These are phyloP conservation scores for Cavia porcellus DNA, from an alignment of 2,113 vertebrate species.

Conservation along the genomic window DNA sequence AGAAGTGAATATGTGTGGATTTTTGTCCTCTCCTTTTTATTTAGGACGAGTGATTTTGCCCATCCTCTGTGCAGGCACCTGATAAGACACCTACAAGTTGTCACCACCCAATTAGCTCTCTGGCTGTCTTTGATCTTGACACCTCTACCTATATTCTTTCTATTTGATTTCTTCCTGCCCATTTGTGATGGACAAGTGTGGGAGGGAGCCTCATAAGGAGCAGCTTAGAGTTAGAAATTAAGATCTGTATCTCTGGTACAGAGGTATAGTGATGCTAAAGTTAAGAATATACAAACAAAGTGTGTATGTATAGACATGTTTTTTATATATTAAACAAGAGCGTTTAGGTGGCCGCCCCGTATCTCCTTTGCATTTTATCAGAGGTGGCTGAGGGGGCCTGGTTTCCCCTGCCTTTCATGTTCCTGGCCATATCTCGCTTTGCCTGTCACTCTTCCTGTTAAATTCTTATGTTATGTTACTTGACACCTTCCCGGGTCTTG, in stretches of 20 bases:
- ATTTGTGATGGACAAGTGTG: not conserved
- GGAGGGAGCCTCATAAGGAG: not conserved
- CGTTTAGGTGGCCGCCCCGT: not conserved
- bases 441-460: not conserved
- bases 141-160: not conserved
- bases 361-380: not conserved
- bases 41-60: not conserved
- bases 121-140: not conserved
- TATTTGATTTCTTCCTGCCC: not conserved
- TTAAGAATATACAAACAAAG: not conserved
- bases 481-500: not conserved
- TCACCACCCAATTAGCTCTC: not conserved
- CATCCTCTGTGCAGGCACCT: not conserved
- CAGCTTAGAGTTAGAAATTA: not conserved
- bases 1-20: not conserved
- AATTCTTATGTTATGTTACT: not conserved
- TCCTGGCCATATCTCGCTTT: not conserved
- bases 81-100: not conserved
- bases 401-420: not conserved
- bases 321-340: not conserved
- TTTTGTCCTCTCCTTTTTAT: not conserved
- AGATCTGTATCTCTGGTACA: not conserved
- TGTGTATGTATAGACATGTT: not conserved
- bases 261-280: not conserved
- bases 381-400: not conserved